Conservation (phyloP, 2,113 vertebrate species). For the Suricata suricatta region DNA sequence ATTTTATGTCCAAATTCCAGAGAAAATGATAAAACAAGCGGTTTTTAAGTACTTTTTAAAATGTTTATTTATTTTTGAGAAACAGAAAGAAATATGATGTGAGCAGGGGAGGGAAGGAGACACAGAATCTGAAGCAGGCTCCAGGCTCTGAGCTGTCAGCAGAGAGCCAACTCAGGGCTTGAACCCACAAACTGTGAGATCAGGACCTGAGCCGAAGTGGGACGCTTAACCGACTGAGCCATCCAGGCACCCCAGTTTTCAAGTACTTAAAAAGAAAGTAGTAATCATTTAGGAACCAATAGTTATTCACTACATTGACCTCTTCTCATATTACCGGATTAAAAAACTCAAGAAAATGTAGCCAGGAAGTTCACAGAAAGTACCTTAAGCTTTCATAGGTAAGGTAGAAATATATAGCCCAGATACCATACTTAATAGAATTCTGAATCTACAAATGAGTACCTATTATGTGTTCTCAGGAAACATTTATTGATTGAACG, state of each 20-base stretch:
- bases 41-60: not conserved
- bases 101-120: too few species aligned
- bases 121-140: too few species aligned
- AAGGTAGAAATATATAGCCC: not conserved
- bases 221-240: too few species aligned
- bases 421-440: not conserved
- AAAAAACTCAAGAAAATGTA: not conserved
- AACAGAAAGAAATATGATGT: too few species aligned
- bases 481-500: not conserved
- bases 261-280: slow-evolving; percentile 4
- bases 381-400: not conserved
- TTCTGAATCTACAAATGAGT: not conserved
- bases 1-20: not conserved
- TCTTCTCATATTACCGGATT: not conserved
- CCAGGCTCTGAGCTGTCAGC: too few species aligned
- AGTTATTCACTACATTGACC: not conserved
- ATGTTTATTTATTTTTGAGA: too few species aligned
- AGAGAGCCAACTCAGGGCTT: too few species aligned
- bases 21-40: not conserved
- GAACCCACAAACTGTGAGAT: too few species aligned
- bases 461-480: not conserved
- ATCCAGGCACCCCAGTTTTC: not conserved
- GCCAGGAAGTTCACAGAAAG: not conserved
- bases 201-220: too few species aligned
- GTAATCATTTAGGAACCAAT: not conserved